Base-by-base conservation (phyloP, 2,797 vertebrate species). In the Coranthus polyacanthus region DNA sequence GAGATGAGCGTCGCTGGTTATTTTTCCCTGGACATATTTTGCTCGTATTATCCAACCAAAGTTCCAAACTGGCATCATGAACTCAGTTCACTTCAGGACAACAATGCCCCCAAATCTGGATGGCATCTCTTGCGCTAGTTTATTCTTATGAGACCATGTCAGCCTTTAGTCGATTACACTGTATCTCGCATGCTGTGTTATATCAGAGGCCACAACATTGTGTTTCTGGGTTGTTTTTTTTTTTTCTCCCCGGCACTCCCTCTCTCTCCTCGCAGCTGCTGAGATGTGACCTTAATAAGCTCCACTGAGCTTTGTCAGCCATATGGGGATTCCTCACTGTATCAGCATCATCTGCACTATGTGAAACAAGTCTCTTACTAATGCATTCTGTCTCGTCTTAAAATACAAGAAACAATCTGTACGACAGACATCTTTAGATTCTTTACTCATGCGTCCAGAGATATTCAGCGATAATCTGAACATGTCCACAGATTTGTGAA, bases 251-350 rank as follows among this genome's bases (percentile, higher is more conserved):
- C 26, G 64, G 67, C 20, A 12, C 59, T 58, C 72, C 24, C 13
- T 64, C 72, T 51, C 22, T 36, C 10, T 43, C 43, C 56, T 63
- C 73, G 66, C 72, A 67, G 83, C 77, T 70, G 78, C 75, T 20
- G 26, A 63, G 68, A 63, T n/a, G 58, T 73, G 76, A 74, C 77
- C 75, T 83, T 86, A 87, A 90, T 83, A 72, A 85, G 84, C 71
- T 76, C 81, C 77, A 24, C 58, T 49, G 88, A 85, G 85, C 72
- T 71, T 85, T 80, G 44, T 12, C 7, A 37, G 71, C 63, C 83
- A 47, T 52, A 17, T 29, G 74, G 72, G 76, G 85, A 22, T 60
- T 74, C 42, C 64, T 75, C 17, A 38, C 64, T 42, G 65, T 4
- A 56, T 21, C 56, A 47, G 50, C 63, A 42, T 64, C 72, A 21